phyloP scores from a whole-genome alignment of 2,113 vertebrate genomes.

The Orthochromis malagaraziensis region DNA sequence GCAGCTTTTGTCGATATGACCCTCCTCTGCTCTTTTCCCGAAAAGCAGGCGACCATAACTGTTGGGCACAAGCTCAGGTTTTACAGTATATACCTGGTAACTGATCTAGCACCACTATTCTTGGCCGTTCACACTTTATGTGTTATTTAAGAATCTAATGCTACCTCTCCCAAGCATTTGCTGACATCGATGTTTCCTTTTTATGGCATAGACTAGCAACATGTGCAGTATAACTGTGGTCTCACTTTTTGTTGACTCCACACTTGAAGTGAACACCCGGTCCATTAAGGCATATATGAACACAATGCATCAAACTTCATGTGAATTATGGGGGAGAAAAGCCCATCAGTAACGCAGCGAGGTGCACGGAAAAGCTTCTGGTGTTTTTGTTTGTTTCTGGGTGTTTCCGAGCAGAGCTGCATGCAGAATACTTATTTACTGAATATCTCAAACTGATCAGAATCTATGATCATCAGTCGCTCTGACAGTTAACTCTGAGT shows the following conservation, averaged over 20 bases:
- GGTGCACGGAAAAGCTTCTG: background rate
- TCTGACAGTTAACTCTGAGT: background rate
- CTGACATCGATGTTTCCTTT: background rate
- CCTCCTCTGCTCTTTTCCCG: background rate
- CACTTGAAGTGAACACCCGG: background rate
- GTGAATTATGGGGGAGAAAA: background rate
- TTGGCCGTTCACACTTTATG: background rate
- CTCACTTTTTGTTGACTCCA: background rate
- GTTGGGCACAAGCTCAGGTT: background rate
- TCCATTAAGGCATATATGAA: background rate
- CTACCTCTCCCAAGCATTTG: background rate
- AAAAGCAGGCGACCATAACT: background rate
- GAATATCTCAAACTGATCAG: background rate
- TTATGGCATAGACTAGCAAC: background rate
- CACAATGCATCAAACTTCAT: background rate
- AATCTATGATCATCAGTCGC: background rate
- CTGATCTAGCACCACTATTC: background rate
- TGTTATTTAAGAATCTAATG: background rate
- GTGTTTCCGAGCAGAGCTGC: background rate
- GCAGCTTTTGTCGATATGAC: rapidly evolving
- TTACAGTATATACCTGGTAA: background rate
- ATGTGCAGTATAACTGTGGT: background rate
- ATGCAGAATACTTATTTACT: background rate
- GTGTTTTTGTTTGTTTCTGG: background rate
- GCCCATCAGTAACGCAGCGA: background rate